These are phyloP conservation scores for Pelvicachromis taeniatus DNA, from an alignment of 2,113 vertebrate species.

Conservation along the genomic window DNA sequence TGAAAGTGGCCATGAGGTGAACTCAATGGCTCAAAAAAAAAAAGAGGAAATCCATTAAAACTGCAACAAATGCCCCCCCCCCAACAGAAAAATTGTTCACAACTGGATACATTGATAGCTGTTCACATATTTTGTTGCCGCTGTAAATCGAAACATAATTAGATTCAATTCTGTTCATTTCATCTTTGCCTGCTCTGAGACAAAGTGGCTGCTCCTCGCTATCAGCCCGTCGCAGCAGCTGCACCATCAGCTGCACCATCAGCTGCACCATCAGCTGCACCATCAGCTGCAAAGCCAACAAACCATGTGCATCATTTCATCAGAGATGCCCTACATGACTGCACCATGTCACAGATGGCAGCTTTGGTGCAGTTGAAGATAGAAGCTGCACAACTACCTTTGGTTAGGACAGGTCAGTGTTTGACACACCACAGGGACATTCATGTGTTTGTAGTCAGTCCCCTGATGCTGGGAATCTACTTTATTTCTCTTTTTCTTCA, in stretches of 20 bases:
- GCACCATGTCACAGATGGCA: not conserved
- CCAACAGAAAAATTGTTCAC: too few relatives aligned
- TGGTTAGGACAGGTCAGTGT: not conserved
- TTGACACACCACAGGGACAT: not conserved
- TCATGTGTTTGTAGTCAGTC: not conserved
- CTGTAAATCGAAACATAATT: not conserved
- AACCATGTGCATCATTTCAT: not conserved
- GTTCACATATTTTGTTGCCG: not conserved
- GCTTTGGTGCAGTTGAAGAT: not conserved
- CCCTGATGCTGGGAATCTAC: not conserved
- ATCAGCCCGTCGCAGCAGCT: not conserved
- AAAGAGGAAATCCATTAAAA: not conserved
- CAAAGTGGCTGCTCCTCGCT: not conserved
- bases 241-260: not conserved
- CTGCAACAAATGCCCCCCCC: not conserved
- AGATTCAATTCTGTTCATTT: not conserved
- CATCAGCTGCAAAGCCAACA: too few relatives aligned
- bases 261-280: too few relatives aligned
- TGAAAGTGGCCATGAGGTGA: not conserved
- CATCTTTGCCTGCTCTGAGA: not conserved
- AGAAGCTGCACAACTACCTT: not conserved
- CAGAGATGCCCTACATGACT: not conserved
- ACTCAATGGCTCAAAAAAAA: not conserved
- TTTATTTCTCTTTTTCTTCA: not conserved
- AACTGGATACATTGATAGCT: not conserved